Evolutionary conservation across 2,888 invertebrate genomes (phyloP).

Genomic region (Scaptomyza reducta): DNA sequence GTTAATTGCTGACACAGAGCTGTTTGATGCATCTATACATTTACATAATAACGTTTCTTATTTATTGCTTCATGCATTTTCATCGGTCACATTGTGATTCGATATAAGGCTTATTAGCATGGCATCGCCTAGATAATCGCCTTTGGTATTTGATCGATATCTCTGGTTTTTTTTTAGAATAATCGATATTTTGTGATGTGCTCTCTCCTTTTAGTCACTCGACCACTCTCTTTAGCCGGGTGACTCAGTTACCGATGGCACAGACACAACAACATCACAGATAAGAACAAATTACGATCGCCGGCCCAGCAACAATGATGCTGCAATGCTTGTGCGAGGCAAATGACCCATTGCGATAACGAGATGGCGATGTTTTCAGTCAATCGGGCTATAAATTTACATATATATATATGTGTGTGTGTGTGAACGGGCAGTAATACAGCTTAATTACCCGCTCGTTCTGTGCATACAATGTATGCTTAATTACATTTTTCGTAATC

Average conservation of each 20-base stretch:
- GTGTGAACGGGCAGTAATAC: neutral
- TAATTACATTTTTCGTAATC: neutral
- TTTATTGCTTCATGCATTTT: neutral
- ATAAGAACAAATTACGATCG: constrained; percentile 28
- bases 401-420: too few species aligned
- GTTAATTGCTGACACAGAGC: neutral
- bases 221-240: neutral
- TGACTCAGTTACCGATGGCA: constrained; percentile 10
- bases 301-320: constrained; percentile 19
- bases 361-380: neutral
- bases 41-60: neutral
- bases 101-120: neutral
- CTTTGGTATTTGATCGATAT: neutral
- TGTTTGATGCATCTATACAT: neutral
- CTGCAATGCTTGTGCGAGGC: constrained; percentile 6
- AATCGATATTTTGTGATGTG: neutral
- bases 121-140: neutral
- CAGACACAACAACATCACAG: constrained; percentile 18
- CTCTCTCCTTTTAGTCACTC: neutral
- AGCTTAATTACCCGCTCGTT: neutral
- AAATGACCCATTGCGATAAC: constrained; percentile 11
- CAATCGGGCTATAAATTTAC: neutral
- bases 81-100: neutral
- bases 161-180: neutral
- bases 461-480: constrained; percentile 1